Percentiles rank a stretch among this genome's conserved stretches.
These are phyloP conservation scores for Zosterops japonicus DNA, from an alignment of 2,113 vertebrate species.

Conservation along the genomic window DNA sequence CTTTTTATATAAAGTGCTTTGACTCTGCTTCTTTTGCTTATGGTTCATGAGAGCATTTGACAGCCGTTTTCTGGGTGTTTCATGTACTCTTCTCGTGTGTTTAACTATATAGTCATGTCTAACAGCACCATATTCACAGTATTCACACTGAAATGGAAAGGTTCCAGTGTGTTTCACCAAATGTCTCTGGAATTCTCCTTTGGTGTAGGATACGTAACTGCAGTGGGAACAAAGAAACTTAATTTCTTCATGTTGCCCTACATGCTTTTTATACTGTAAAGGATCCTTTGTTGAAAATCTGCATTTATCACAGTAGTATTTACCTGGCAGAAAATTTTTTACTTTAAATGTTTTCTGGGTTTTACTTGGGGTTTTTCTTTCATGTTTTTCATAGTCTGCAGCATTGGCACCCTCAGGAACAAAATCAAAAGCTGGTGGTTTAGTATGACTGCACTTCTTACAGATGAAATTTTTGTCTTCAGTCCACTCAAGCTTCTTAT, in stretches of 20 bases:
- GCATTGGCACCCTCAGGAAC: slow-evolving; percentile 35
- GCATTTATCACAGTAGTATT: slow-evolving; percentile 83
- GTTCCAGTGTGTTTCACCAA: slow-evolving; percentile 85
- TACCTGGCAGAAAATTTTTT: slow-evolving; percentile 74
- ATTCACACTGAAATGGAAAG: slow-evolving; percentile 85
- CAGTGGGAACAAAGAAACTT: slow-evolving; percentile 85
- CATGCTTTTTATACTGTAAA: slow-evolving; percentile 79
- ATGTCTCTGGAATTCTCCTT: slow-evolving; percentile 87
- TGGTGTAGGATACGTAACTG: slow-evolving; percentile 83
- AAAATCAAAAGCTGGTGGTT: slow-evolving; percentile 41
- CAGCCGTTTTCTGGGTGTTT: slow-evolving; percentile 37
- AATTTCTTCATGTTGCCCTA: slow-evolving; percentile 81
- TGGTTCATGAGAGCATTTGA: slow-evolving; percentile 21
- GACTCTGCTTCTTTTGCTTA: slow-evolving; percentile 44
- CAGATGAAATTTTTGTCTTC: slow-evolving; percentile 67
- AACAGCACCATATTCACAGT: slow-evolving; percentile 90
- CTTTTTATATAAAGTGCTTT: slow-evolving; percentile 47
- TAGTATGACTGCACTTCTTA: slow-evolving; percentile 56
- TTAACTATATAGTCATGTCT: slow-evolving; percentile 89
- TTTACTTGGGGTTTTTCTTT: not conserved
- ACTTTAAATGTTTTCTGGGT: slow-evolving; percentile 63
- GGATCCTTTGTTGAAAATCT: slow-evolving; percentile 84
- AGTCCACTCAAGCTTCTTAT: slow-evolving; percentile 12
- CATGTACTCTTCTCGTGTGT: slow-evolving; percentile 86
- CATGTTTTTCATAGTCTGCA: not conserved